Evolutionary conservation across 2,113 vertebrate species (phyloP).

Genomic region (Glareola pratincola): DNA sequence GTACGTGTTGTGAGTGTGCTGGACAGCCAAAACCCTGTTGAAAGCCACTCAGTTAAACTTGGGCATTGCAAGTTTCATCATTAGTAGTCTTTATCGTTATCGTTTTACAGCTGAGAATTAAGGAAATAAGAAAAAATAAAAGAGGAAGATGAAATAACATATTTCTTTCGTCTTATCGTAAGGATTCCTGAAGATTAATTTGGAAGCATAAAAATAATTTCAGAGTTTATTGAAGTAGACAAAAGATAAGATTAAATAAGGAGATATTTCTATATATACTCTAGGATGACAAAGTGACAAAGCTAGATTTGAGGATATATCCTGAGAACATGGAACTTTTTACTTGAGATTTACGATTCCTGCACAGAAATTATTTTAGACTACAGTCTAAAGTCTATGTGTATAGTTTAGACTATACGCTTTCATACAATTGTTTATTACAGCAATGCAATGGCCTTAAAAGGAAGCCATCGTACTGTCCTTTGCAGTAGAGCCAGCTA

Average conservation of each 20-base stretch:
- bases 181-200: not conserved
- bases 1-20: not conserved
- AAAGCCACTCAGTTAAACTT: rapidly evolving
- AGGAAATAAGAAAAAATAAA: not conserved
- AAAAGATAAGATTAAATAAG: not conserved
- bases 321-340: not conserved
- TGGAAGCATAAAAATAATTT: not conserved
- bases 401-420: not conserved
- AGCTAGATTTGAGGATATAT: not conserved
- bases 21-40: not conserved
- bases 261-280: not conserved
- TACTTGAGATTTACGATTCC: not conserved
- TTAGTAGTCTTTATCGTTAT: not conserved
- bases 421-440: not conserved
- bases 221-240: not conserved
- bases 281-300: not conserved
- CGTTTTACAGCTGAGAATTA: not conserved
- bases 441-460: not conserved
- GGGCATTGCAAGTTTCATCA: not conserved
- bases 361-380: not conserved
- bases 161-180: not conserved
- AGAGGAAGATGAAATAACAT: not conserved
- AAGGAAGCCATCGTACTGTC: not conserved
- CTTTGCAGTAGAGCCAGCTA: not conserved
- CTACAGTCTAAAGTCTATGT: not conserved